phyloP scores from a whole-genome alignment of 1,140 invertebrate species.

The Brachionus paranguensis region DNA sequence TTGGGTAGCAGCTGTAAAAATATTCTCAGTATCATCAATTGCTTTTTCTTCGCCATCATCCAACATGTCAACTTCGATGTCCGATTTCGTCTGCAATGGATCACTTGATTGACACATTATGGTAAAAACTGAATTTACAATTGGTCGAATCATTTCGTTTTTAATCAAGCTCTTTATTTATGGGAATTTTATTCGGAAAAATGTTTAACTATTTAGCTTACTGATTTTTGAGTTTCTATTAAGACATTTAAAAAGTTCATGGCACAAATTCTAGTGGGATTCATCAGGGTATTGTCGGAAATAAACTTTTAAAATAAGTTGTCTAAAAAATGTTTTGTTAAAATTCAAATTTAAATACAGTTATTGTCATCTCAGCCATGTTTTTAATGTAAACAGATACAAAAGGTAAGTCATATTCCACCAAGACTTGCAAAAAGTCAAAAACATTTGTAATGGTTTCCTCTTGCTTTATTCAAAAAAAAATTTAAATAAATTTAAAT shows the following conservation, averaged over 20 bases:
- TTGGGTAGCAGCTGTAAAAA: conserved; percentile 30
- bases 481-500: background rate
- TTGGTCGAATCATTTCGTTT: conserved; percentile 30
- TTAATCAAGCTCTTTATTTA: conserved; percentile 2
- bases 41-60: conserved; percentile 16
- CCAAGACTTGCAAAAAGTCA: conserved; percentile 24
- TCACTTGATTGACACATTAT: conserved; percentile 37
- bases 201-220: background rate
- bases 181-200: background rate
- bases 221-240: conserved; percentile 34
- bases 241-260: conserved; percentile 33
- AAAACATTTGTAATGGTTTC: conserved; percentile 19
- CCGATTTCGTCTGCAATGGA: conserved; percentile 32
- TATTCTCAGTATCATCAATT: conserved; percentile 27
- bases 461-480: background rate
- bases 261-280: conserved; percentile 22
- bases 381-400: background rate
- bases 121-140: background rate
- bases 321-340: background rate
- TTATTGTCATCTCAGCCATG: conserved; percentile 18
- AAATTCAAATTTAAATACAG: background rate
- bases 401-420: conserved; percentile 6
- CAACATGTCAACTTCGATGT: conserved; percentile 16
- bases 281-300: background rate
- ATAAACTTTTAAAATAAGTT: background rate